Evolutionary conservation across 2,888 invertebrate genomes (phyloP).

Genomic region (Icerya purchasi): DNA sequence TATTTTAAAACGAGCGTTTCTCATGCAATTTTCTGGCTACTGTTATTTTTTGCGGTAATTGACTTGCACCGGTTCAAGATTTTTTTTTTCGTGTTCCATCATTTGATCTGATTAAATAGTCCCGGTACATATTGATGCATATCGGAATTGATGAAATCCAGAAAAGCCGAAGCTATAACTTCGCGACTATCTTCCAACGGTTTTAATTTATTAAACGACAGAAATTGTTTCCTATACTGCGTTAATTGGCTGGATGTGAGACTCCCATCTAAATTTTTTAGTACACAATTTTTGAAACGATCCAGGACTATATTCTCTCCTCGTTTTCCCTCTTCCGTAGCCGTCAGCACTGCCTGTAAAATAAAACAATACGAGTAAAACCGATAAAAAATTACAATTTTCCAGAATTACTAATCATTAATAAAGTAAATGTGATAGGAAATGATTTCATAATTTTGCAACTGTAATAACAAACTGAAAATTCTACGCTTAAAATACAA

Average conservation of each 20-base stretch:
- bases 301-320: neutral
- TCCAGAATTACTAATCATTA: no score
- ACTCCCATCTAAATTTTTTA: neutral
- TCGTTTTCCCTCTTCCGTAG: neutral
- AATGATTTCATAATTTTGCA: no score
- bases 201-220: neutral
- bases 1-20: no score
- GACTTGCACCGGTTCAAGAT: no score
- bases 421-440: no score
- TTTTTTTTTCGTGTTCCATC: no score
- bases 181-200: neutral
- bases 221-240: neutral
- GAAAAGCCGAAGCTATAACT: neutral
- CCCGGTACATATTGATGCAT: neutral
- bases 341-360: neutral
- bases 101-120: neutral
- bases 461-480: no score
- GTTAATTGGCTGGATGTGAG: neutral
- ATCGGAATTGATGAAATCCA: neutral
- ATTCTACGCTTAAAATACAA: no score
- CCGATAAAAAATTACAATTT: no score
- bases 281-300: neutral
- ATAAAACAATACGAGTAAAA: neutral
- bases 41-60: no score
- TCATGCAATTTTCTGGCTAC: no score